Conservation (phyloP, 1,140 invertebrate species). For the Oryzaephilus surinamensis region DNA sequence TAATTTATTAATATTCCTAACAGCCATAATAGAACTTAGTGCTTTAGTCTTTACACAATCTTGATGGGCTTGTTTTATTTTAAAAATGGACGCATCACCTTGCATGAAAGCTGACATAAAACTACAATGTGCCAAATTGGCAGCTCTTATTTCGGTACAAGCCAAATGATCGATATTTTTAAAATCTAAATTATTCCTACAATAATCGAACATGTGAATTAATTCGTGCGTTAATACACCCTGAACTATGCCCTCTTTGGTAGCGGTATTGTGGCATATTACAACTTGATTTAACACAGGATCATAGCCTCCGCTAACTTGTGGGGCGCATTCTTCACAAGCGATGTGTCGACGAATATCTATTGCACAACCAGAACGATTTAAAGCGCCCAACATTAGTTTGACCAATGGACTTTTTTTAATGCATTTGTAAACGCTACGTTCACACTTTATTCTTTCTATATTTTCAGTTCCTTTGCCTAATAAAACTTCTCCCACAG, state of each 20-base stretch:
- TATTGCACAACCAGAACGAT: conserved; percentile 70
- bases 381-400: conserved; percentile 74
- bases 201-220: conserved; percentile 95
- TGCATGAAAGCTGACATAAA: conserved; percentile 67
- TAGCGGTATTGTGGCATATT: conserved; percentile 78
- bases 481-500: conserved; percentile 46
- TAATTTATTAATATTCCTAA: conserved; percentile 58
- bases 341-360: conserved; percentile 79
- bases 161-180: conserved; percentile 87
- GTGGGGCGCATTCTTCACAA: conserved; percentile 78
- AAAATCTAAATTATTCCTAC: conserved; percentile 79
- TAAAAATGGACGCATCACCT: conserved; percentile 63
- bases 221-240: conserved; percentile 83
- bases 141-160: conserved; percentile 88
- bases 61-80: conserved; percentile 64
- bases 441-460: conserved; percentile 69
- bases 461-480: conserved; percentile 54
- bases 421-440: conserved; percentile 63
- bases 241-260: conserved; percentile 53
- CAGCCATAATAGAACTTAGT: conserved; percentile 66
- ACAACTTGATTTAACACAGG: conserved; percentile 82
- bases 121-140: conserved; percentile 86
- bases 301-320: conserved; percentile 88
- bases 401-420: conserved; percentile 75
- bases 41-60: conserved; percentile 88